Conservation (phyloP, 2,888 invertebrate species). For the Heliconius ismenius region DNA sequence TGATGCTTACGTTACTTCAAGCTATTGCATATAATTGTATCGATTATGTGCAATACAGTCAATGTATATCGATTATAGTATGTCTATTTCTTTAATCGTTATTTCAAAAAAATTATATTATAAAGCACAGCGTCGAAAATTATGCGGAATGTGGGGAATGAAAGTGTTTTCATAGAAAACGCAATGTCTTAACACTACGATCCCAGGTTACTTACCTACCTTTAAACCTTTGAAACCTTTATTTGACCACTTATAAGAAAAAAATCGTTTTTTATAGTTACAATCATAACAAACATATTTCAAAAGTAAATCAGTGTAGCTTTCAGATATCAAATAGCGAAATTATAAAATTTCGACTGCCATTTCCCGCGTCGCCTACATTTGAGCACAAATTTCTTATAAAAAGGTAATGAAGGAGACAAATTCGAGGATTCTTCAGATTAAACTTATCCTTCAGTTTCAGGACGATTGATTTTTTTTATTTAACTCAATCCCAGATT, state of each 20-base stretch:
- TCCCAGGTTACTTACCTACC: neutral
- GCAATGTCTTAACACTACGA: neutral
- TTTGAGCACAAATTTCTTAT: slow-evolving; percentile 15
- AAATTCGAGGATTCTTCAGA: slow-evolving; percentile 39
- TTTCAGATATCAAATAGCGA: neutral
- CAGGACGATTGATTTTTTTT: slow-evolving; percentile 38
- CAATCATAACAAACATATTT: neutral
- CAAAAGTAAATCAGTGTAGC: neutral
- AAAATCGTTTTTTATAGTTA: too few species aligned
- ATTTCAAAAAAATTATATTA: neutral
- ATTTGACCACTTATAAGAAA: too few species aligned
- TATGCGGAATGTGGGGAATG: neutral
- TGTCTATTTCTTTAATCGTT: neutral
- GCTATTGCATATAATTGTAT: slow-evolving; percentile 13
- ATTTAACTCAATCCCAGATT: slow-evolving; percentile 16
- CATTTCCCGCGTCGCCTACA: slow-evolving; percentile 9
- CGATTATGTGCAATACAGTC: neutral
- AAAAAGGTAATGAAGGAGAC: slow-evolving; percentile 28
- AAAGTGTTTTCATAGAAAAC: neutral
- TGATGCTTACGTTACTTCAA: slow-evolving; percentile 5
- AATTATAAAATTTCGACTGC: slow-evolving; percentile 5
- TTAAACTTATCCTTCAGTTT: slow-evolving; percentile 40
- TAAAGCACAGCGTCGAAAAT: neutral
- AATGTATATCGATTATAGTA: neutral
- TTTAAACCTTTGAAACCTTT: too few species aligned